phyloP scores from a whole-genome alignment of 2,888 invertebrate species.

The Tinea pellionella region DNA sequence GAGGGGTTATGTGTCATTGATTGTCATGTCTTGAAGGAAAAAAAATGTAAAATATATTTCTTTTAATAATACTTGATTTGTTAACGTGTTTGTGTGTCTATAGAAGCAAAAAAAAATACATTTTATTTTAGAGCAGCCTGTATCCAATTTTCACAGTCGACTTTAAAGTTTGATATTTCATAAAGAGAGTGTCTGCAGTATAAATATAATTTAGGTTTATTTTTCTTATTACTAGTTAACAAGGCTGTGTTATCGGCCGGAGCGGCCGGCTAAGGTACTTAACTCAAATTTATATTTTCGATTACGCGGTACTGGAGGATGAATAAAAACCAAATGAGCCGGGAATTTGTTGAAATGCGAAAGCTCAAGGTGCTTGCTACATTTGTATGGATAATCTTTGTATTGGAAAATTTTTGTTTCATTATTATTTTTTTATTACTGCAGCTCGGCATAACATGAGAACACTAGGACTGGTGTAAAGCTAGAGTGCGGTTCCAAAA shows the following conservation, averaged over 20 bases:
- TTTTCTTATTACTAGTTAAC: slow-evolving; percentile 62
- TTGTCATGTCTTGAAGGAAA: no score
- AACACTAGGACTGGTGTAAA: no score
- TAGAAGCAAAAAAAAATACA: no score
- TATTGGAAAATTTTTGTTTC: not conserved
- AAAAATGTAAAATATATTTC: no score
- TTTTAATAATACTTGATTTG: no score
- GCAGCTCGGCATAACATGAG: no score
- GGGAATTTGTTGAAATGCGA: slow-evolving; percentile 61
- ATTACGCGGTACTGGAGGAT: slow-evolving; percentile 52
- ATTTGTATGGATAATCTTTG: slow-evolving; percentile 27
- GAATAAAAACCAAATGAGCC: slow-evolving; percentile 69
- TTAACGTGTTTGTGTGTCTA: no score
- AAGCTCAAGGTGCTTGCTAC: slow-evolving; percentile 27
- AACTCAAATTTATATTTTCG: slow-evolving; percentile 66
- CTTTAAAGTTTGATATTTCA: slow-evolving; percentile 53
- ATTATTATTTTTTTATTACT: no score
- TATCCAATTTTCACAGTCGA: slow-evolving; percentile 16
- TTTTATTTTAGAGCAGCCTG: slow-evolving; percentile 15
- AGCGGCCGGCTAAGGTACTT: slow-evolving; percentile 44
- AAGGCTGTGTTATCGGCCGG: slow-evolving; percentile 53
- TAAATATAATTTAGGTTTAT: slow-evolving; percentile 58
- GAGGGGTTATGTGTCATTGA: no score
- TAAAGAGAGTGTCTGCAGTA: slow-evolving; percentile 26
- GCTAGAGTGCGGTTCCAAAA: no score